phyloP scores from a whole-genome alignment of 2,797 vertebrate genomes.

The Siniperca obscura region DNA sequence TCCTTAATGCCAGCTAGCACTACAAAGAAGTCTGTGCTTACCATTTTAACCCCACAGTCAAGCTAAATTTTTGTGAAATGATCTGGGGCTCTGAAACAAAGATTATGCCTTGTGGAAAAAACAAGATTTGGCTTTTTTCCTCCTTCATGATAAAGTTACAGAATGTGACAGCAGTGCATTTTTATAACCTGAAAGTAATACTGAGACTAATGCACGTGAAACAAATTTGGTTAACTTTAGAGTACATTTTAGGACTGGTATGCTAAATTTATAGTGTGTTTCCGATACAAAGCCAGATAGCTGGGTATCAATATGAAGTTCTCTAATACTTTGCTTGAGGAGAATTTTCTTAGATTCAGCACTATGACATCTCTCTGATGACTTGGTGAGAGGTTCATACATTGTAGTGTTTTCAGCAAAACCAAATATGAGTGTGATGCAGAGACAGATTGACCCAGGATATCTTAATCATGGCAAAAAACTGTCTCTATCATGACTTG shows the following conservation, averaged over 20 bases:
- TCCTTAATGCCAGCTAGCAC: conserved; percentile 40
- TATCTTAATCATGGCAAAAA: not conserved
- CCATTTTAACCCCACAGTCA: not conserved
- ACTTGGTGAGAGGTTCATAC: conserved; percentile 2
- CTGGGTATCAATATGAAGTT: not conserved
- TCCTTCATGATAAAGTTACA: not conserved
- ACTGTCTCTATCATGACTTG: no score
- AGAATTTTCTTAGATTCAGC: not conserved
- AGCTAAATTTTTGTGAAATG: not conserved
- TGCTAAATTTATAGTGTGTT: not conserved
- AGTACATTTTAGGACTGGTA: not conserved
- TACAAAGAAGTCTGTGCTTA: conserved; percentile 21
- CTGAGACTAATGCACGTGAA: conserved; percentile 2
- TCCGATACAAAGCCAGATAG: not conserved
- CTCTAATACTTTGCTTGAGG: not conserved
- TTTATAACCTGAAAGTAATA: conserved; percentile 9
- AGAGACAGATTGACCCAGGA: not conserved
- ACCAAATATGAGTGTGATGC: not conserved
- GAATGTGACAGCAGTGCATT: conserved; percentile 8
- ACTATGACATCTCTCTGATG: not conserved
- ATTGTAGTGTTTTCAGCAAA: not conserved
- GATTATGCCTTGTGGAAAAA: not conserved
- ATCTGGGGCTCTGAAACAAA: conserved; percentile 19
- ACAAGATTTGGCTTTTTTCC: no score
- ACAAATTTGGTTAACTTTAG: not conserved